Conservation (phyloP, 1,140 invertebrate genomes). For the Zaprionus nigranus region DNA sequence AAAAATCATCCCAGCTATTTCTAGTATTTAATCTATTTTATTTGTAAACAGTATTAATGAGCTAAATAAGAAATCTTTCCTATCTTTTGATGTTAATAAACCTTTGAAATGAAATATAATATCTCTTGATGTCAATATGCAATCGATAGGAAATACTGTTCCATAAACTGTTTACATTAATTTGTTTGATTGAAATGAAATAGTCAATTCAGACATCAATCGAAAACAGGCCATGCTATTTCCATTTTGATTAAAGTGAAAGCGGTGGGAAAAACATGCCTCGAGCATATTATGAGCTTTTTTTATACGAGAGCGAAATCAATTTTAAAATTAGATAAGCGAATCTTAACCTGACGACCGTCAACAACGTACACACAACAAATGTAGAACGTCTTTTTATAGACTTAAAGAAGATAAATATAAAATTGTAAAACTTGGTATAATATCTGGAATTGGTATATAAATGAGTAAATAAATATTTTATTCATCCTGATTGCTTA, state of each 20-base stretch:
- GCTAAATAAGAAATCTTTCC: neutral
- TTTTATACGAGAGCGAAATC: neutral
- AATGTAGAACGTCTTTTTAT: neutral
- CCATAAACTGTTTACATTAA: neutral
- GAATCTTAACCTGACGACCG: neutral
- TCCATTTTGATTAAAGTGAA: neutral
- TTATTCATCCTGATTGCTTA: no score
- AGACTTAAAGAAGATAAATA: no score
- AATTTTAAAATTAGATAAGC: constrained; percentile 3
- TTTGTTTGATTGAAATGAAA: neutral
- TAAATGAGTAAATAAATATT: no score
- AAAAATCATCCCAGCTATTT: constrained; percentile 86
- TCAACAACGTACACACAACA: neutral
- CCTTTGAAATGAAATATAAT: neutral
- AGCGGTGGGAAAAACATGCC: neutral
- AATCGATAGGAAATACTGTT: neutral
- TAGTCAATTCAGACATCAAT: neutral
- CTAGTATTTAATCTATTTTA: constrained; percentile 77
- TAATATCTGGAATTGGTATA: no score
- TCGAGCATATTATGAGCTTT: neutral
- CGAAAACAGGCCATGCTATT: neutral
- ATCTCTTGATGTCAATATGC: neutral
- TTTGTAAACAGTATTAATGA: neutral
- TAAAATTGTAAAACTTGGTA: no score
- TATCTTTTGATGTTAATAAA: neutral